Percentiles rank a stretch among this genome's conserved stretches.
Evolutionary conservation across 2,797 vertebrate genomes (phyloP).

Genomic region (Gymnocypris eckloni): DNA sequence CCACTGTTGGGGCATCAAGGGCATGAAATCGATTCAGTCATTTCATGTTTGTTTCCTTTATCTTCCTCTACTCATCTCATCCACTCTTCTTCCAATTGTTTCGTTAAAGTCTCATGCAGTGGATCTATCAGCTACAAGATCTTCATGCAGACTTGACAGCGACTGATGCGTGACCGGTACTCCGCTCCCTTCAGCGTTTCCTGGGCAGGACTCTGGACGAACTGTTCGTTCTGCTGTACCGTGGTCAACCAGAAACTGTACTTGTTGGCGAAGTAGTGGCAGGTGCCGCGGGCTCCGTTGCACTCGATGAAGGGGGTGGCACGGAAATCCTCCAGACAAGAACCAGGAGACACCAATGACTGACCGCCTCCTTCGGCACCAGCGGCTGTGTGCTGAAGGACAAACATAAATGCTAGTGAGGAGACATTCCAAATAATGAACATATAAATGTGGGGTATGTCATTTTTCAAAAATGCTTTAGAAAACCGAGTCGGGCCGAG

Average conservation of each 20-base stretch:
- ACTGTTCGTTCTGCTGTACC: slow-evolving; percentile 83
- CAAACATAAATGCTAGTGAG: not conserved
- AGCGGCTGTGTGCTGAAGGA: slow-evolving; percentile 88
- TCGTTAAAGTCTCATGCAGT: slow-evolving; percentile 21
- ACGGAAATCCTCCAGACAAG: slow-evolving; percentile 95
- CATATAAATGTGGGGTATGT: too few relatives aligned
- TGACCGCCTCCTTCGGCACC: slow-evolving; percentile 93
- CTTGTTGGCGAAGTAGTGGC: slow-evolving; percentile 96
- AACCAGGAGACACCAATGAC: slow-evolving; percentile 92
- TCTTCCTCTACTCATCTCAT: slow-evolving; percentile 50
- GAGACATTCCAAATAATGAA: not conserved
- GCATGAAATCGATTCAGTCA: slow-evolving; percentile 59
- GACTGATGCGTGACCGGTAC: slow-evolving; percentile 86
- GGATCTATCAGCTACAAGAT: slow-evolving; percentile 77
- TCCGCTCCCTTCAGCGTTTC: slow-evolving; percentile 91
- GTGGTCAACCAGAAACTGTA: slow-evolving; percentile 98
- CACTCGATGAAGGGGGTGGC: slow-evolving; percentile 97
- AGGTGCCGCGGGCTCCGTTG: slow-evolving; percentile 88
- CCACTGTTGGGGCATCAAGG: slow-evolving; percentile 1
- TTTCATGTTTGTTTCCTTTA: slow-evolving; percentile 54
- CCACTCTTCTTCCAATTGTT: slow-evolving; percentile 21
- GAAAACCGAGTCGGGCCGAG: too few relatives aligned
- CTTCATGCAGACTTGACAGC: slow-evolving; percentile 98
- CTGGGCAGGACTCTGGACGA: slow-evolving; percentile 74
- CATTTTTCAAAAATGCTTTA: too few relatives aligned